Evolutionary conservation across 2,113 vertebrate species (phyloP).

Genomic region (Nematolebias whitei): DNA sequence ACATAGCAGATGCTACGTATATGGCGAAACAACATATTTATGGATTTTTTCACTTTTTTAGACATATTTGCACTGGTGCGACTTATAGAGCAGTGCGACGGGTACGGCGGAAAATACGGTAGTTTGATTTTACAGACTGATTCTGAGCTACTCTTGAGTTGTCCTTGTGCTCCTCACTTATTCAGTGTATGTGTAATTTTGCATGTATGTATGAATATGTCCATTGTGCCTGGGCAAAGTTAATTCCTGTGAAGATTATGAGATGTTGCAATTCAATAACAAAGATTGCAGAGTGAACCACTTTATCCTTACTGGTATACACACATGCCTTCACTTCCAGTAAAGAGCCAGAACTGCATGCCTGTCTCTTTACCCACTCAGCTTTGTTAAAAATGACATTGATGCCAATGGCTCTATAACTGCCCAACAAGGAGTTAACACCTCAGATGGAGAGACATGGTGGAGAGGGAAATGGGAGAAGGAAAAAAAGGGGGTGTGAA

Average conservation of each 20-base stretch:
- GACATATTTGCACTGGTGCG: no score
- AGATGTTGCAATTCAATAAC: constrained; percentile 43
- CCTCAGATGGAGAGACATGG: constrained; percentile 60
- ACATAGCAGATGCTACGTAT: no score
- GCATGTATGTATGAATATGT: constrained; percentile 10
- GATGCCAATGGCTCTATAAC: constrained; percentile 34
- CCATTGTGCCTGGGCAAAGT: constrained; percentile 50
- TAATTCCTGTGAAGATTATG: constrained; percentile 53
- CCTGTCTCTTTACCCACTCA: constrained; percentile 34
- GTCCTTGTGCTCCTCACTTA: constrained; percentile 25
- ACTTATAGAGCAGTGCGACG: no score
- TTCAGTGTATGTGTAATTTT: constrained; percentile 7
- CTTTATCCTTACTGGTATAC: constrained; percentile 45
- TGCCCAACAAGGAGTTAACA: constrained; percentile 72
- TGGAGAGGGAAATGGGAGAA: constrained; percentile 48
- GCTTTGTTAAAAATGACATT: constrained; percentile 20
- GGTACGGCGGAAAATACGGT: no score
- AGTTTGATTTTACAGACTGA: no score
- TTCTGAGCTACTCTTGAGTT: constrained; percentile 33
- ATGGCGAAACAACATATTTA: no score
- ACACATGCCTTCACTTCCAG: constrained; percentile 59
- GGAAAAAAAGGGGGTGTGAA: constrained; percentile 48
- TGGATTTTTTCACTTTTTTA: no score
- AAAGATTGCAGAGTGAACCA: constrained; percentile 64
- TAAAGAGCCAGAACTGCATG: constrained; percentile 45